These are phyloP conservation scores for Lydus trimaculatus DNA, from an alignment of 2,888 invertebrate species.

Conservation along the genomic window DNA sequence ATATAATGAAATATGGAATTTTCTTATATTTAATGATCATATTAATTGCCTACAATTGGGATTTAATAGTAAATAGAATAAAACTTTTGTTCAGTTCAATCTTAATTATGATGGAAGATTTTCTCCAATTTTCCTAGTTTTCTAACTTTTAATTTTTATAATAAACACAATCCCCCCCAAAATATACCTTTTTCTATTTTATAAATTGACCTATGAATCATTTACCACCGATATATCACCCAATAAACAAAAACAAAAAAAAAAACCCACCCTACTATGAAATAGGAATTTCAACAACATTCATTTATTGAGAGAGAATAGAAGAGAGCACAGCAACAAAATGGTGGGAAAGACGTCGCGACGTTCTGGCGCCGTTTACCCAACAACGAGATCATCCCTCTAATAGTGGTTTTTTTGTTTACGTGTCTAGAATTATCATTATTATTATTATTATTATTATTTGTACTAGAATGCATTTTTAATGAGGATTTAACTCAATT, in stretches of 20 bases:
- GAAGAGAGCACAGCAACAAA: background rate
- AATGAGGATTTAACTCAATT: background rate
- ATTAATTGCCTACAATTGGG: too few relatives aligned
- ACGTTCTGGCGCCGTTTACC: slow-evolving; percentile 7
- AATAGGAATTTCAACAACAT: slow-evolving; percentile 2
- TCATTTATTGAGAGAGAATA: slow-evolving; percentile 1
- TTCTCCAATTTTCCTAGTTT: too few relatives aligned
- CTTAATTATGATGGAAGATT: too few relatives aligned
- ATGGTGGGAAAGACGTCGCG: slow-evolving; percentile 17
- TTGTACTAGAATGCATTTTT: background rate
- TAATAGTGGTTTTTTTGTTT: slow-evolving; percentile 1
- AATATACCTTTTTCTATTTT: background rate
- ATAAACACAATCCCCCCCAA: too few relatives aligned
- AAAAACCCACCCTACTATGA: background rate
- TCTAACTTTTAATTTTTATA: too few relatives aligned
- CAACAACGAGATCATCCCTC: slow-evolving; percentile 8
- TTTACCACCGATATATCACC: background rate
- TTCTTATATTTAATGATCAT: background rate
- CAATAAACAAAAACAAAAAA: too few relatives aligned
- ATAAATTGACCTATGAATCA: slow-evolving; percentile 1
- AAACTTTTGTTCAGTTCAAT: too few relatives aligned
- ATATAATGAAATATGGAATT: background rate
- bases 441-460: background rate
- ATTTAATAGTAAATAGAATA: too few relatives aligned
- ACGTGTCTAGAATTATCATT: background rate